Conservation (phyloP, 2,113 vertebrate genomes). For the Zosterops japonicus region DNA sequence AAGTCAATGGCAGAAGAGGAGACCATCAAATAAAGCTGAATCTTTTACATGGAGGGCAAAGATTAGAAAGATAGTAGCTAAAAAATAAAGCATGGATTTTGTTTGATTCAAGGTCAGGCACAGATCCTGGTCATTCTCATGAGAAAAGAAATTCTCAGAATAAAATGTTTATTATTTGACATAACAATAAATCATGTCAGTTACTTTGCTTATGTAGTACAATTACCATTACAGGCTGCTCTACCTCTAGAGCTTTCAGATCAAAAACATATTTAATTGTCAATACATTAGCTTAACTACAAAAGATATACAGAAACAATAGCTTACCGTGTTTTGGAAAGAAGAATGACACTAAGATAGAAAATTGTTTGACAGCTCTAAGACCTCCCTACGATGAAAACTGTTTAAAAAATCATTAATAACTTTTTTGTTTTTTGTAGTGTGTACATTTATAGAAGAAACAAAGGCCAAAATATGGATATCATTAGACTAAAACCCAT, state of each 20-base stretch:
- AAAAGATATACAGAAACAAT: neutral
- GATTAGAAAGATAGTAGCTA: neutral
- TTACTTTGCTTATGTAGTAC: neutral
- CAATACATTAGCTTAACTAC: neutral
- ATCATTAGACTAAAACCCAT: neutral
- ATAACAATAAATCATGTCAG: neutral
- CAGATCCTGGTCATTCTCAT: neutral
- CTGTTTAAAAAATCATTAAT: fast-evolving
- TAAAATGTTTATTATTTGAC: neutral
- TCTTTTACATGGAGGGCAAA: neutral
- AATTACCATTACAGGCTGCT: neutral
- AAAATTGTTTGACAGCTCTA: neutral
- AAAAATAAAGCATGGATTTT: neutral
- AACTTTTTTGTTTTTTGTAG: neutral
- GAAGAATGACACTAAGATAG: neutral
- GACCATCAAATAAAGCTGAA: neutral
- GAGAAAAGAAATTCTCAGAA: neutral
- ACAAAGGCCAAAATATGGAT: neutral
- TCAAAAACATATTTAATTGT: neutral
- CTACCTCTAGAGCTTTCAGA: neutral
- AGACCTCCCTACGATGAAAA: neutral
- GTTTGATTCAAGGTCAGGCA: neutral
- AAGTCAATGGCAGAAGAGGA: neutral
- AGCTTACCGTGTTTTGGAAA: neutral
- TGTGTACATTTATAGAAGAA: neutral